A percentile compares a stretch with the other conserved stretches of the same genome.
phyloP scores from a whole-genome alignment of 2,797 vertebrate genomes.

The Urophycis tenuis region DNA sequence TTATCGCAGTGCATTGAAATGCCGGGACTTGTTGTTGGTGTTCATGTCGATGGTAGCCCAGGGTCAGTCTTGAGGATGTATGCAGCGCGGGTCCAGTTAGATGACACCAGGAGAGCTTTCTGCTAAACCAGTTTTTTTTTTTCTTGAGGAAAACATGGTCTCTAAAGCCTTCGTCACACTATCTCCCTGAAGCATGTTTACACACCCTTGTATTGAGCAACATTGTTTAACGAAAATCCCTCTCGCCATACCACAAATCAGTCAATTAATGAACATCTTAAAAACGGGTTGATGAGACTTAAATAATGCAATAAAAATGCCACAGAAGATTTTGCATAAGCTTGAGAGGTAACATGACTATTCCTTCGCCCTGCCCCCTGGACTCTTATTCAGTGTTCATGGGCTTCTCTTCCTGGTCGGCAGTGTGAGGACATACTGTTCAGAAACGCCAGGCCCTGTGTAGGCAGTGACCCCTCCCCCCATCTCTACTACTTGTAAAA shows the following conservation, averaged over 20 bases:
- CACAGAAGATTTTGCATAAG: not conserved
- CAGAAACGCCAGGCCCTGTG: not conserved
- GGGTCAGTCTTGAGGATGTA: not conserved
- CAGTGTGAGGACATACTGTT: not conserved
- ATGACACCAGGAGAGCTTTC: constrained; percentile 6
- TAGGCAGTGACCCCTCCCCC: constrained; percentile 17
- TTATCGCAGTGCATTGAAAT: not conserved
- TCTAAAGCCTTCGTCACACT: not conserved
- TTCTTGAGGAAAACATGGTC: constrained; percentile 12
- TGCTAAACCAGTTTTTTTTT: constrained; percentile 30
- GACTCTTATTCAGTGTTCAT: not conserved
- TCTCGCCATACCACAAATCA: not conserved
- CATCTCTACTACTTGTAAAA: constrained; percentile 21
- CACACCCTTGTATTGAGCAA: constrained; percentile 12
- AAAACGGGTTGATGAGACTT: too few species aligned
- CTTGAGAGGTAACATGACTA: not conserved
- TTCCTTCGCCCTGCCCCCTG: not conserved
- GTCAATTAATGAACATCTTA: not conserved
- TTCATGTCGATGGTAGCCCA: not conserved
- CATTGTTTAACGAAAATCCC: not conserved
- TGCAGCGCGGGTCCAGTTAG: constrained; percentile 10
- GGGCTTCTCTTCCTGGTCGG: constrained; percentile 6
- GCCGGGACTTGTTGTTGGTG: not conserved
- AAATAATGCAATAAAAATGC: not conserved
- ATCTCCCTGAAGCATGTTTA: constrained; percentile 7